A percentile compares a stretch with the other conserved stretches of the same genome.
These are phyloP conservation scores for Lepidocyrtoides sp. DNA, from an alignment of 2,888 invertebrate species.

Conservation along the genomic window DNA sequence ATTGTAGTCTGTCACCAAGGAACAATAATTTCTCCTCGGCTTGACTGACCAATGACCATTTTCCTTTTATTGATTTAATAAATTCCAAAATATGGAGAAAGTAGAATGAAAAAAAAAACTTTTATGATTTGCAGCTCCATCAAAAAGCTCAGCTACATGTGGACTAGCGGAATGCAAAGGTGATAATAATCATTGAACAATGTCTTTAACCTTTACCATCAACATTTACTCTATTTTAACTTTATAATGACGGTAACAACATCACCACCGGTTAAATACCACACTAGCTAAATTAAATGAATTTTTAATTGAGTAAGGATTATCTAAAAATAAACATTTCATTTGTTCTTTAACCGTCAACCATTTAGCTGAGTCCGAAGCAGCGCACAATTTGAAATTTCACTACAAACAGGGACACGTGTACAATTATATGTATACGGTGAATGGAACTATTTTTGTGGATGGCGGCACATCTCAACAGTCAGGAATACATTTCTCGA, in stretches of 20 bases:
- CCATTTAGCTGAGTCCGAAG: conserved; percentile 12
- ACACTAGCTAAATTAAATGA: too few species aligned
- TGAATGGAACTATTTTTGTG: conserved; percentile 84
- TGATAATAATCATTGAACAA: conserved; percentile 44
- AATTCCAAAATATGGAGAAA: conserved; percentile 9
- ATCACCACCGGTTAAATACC: conserved; percentile 20
- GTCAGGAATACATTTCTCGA: conserved; percentile 85
- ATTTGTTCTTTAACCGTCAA: conserved; percentile 20
- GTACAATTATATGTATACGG: conserved; percentile 85
- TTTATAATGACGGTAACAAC: background rate
- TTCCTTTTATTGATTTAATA: conserved; percentile 47
- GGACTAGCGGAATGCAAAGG: conserved; percentile 81
- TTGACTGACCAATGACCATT: background rate
- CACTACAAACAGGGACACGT: conserved; percentile 84
- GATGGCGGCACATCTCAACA: conserved; percentile 83
- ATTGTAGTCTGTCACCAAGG: conserved; percentile 36
- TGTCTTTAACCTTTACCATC: background rate
- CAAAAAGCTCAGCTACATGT: conserved; percentile 77
- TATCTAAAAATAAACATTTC: background rate
- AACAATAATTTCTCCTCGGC: conserved; percentile 10
- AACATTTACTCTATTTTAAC: background rate
- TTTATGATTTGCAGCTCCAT: conserved; percentile 75
- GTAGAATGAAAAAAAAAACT: background rate
- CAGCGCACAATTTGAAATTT: conserved; percentile 82
- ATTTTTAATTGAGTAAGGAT: too few species aligned